Conservation (phyloP, 35 echinoderm and acorn worm genomes). For the Holothuria glaberrima region DNA sequence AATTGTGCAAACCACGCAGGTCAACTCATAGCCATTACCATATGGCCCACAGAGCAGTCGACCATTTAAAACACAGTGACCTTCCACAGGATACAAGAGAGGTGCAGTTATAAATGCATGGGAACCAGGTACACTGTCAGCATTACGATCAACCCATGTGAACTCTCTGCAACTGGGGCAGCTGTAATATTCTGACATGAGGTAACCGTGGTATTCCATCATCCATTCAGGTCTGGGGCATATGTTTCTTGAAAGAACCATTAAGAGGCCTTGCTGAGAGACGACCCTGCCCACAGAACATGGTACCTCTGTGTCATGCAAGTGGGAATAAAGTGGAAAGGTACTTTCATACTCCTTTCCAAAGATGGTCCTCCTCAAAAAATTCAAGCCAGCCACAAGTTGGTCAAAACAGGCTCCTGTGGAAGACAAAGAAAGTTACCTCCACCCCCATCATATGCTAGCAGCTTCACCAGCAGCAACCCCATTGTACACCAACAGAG, state of each 20-base stretch:
- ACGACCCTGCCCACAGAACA: neutral
- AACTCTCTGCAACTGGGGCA: neutral
- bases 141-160: neutral
- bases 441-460: neutral
- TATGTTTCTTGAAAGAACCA: neutral
- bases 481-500: neutral
- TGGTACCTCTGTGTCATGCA: neutral
- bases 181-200: neutral
- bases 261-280: neutral
- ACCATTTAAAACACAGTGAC: conserved; percentile 19
- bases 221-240: conserved; percentile 2
- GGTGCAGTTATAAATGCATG: conserved; percentile 19
- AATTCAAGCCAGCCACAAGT: neutral
- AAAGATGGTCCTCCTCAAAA: neutral
- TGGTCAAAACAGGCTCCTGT: neutral
- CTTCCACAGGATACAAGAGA: conserved; percentile 61
- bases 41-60: conserved; percentile 66
- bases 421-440: conserved; percentile 14
- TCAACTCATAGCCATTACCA: conserved; percentile 57
- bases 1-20: conserved; percentile 66
- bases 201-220: conserved; percentile 1
- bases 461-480: neutral
- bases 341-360: conserved; percentile 1
- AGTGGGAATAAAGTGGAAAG: neutral
- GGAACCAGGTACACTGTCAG: neutral